Evolutionary conservation across 1,140 invertebrate genomes (phyloP), one percentile per base, ranked within the genome.

Genomic region (Lordiphosa clarofinis): DNA sequence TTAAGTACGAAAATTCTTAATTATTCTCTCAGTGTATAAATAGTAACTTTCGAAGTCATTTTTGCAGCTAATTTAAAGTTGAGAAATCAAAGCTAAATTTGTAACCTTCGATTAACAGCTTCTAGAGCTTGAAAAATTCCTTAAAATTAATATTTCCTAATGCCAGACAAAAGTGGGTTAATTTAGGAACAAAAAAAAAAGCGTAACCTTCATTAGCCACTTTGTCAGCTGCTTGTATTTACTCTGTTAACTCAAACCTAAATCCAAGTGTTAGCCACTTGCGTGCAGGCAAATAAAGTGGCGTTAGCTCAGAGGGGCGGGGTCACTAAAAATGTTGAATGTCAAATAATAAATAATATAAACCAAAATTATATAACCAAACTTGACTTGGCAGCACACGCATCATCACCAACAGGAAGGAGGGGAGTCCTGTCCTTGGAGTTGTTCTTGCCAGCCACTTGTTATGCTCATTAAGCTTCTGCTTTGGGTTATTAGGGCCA

Each of bases 401-500:
- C 66, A 65, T 6, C 66, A 71, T 52, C 15, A 24, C 12, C 11
- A 31, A 43, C 6, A 19, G 4, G 37, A 39, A 33, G 42, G 36
- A 31, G 24, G 15, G 19, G n/a, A n/a, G n/a, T n/a, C n/a, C n/a
- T n/a, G 7, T 43, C 15, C 42, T 49, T 37, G 37, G 13, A 9
- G 13, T 28, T 28, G 48, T 73, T 42, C 50, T 56, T 56, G 58
- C 63, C 73, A 86, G 82, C 73, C 67, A 87, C 70, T 87, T 78
- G 63, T 74, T 69, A 50, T 69, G 73, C 69, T 78, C 75, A 76
- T 87, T 87, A 87, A 76, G 73, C 62, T 68, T 55, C 46, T 65
- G 69, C 87, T 87, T 68, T 62, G 43, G 73, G 75, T 87, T 87
- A 87, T 87, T 82, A 79, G 75, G 76, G 75, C 82, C 70, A 87